Evolutionary conservation across 2,797 vertebrate species (phyloP).

Genomic region (Pelochelys cantorii): DNA sequence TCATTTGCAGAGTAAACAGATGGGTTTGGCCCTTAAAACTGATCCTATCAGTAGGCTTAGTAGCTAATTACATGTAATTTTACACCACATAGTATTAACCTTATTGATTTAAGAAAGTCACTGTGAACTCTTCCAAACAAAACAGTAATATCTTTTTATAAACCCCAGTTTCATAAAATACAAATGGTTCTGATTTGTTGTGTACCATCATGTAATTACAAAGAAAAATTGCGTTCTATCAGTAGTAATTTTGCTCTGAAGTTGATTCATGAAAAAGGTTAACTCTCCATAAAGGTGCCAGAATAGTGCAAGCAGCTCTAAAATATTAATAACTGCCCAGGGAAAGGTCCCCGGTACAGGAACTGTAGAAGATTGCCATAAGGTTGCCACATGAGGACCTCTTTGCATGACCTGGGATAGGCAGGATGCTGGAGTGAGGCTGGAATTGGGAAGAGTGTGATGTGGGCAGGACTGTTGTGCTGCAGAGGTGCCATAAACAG

Average conservation of each 20-base stretch:
- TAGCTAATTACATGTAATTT: too few species aligned
- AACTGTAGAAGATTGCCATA: neutral
- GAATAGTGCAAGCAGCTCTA: neutral
- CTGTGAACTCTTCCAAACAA: slow-evolving; percentile 33
- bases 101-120: slow-evolving; percentile 22
- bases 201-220: slow-evolving; percentile 37
- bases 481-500: neutral
- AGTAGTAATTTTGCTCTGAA: slow-evolving; percentile 27
- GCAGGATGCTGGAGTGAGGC: too few species aligned
- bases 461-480: neutral
- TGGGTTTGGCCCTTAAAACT: too few species aligned
- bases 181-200: neutral
- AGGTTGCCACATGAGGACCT: neutral
- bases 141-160: slow-evolving; percentile 42
- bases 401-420: neutral
- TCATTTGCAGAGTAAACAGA: too few species aligned
- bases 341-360: too few species aligned
- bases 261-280: slow-evolving; percentile 10
- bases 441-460: too few species aligned
- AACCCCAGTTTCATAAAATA: slow-evolving; percentile 43
- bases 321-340: neutral
- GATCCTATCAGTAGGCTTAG: too few species aligned
- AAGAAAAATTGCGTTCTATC: slow-evolving; percentile 69
- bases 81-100: neutral
- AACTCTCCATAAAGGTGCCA: neutral